phyloP scores from a whole-genome alignment of 2,797 vertebrate species.

The Coracias cyanogaster region DNA sequence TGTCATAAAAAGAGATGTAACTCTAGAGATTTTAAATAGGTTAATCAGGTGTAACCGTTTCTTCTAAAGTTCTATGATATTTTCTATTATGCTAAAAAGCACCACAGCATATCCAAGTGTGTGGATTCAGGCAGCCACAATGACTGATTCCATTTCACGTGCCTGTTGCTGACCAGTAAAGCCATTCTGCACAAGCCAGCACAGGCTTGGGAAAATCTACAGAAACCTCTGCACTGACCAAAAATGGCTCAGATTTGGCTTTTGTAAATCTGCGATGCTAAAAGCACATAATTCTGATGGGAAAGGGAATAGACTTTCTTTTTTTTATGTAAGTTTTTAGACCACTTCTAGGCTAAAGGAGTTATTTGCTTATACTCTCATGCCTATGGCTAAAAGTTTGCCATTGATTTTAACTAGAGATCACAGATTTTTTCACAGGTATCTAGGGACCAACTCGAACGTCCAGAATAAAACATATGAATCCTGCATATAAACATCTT shows the following conservation, averaged over 20 bases:
- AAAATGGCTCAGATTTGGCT: background rate
- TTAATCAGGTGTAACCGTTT: conserved; percentile 75
- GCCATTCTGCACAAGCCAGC: background rate
- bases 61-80: conserved; percentile 70
- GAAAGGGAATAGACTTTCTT: background rate
- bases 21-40: conserved; percentile 76
- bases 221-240: conserved; percentile 37
- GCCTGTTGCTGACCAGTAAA: conserved; percentile 36
- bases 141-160: conserved; percentile 47
- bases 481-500: no score
- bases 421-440: background rate
- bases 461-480: background rate
- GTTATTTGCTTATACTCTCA: background rate
- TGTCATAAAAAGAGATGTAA: conserved; percentile 69
- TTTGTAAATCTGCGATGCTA: background rate
- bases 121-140: conserved; percentile 61
- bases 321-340: background rate
- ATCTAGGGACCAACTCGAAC: background rate
- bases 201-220: conserved; percentile 17
- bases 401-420: background rate
- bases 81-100: conserved; percentile 57
- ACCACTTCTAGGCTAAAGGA: background rate
- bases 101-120: conserved; percentile 34
- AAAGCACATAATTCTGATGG: background rate
- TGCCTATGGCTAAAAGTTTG: background rate